phyloP scores from a whole-genome alignment of 2,888 invertebrate genomes.

The Pristionchus fissidentatus region DNA sequence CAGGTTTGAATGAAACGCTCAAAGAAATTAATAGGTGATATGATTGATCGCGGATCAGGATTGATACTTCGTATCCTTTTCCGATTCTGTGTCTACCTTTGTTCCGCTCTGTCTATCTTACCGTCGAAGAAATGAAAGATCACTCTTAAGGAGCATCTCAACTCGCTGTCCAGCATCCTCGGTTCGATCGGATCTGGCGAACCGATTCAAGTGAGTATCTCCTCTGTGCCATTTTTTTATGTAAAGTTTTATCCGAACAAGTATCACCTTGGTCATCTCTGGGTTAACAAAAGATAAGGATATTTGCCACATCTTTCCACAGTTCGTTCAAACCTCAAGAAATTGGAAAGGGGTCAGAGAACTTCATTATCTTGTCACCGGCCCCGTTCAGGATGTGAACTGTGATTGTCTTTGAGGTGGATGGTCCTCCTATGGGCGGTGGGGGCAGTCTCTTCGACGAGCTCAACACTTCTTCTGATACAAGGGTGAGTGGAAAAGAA shows the following conservation, averaged over 20 bases:
- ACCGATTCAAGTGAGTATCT: not conserved
- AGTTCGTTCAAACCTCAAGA: no score
- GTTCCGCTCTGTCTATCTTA: no score
- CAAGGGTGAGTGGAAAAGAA: not conserved
- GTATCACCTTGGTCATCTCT: no score
- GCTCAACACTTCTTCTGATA: conserved; percentile 38
- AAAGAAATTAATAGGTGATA: conserved; percentile 78
- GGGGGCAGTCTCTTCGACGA: conserved; percentile 48
- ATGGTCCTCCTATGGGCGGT: not conserved
- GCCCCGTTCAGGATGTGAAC: no score
- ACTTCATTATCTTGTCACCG: no score
- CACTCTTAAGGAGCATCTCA: conserved; percentile 19
- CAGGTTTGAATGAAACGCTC: conserved; percentile 82
- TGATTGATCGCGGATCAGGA: not conserved
- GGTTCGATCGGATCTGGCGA: not conserved
- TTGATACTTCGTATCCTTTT: not conserved
- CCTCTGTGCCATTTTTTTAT: not conserved
- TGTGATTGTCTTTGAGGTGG: not conserved
- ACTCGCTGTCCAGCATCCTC: not conserved
- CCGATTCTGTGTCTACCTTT: no score
- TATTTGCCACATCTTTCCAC: no score
- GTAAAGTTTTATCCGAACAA: not conserved
- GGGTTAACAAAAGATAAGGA: no score
- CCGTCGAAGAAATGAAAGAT: no score
- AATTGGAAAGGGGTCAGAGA: no score